Evolutionary conservation across 1,140 invertebrate species (phyloP), one percentile per base, ranked within the genome.

Genomic region (Harpegnathos saltator): DNA sequence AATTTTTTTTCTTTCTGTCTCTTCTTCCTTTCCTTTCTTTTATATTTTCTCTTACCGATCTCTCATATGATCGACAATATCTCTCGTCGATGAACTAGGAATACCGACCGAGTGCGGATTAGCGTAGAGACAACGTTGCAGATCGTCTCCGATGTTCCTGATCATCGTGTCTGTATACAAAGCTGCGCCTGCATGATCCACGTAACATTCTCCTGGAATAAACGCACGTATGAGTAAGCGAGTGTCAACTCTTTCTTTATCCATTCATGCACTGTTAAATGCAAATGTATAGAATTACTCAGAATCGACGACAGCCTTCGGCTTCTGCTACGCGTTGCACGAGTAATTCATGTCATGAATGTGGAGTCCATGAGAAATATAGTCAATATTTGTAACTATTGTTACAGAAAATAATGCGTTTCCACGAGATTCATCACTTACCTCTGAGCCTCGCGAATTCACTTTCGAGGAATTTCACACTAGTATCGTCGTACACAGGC

Each of bases 171-270:
- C 95, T 2, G 97, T 96, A 92, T 98, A 98, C 38, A 99, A 92
- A 26, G 97, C 97, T 22, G 98, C 95, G 22, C 98, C 98, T 54
- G 97, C 97, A 96, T 99, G 97, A 94, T 99, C 98, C 86, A 99
- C 94, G 94, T 99, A 99, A 77, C 96, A 96, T 90, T 95, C 95
- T 82, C 95, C 97, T 98, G 91, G 71, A 95, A 95, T 74, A 89
- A 66, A 69, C 48, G 83, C 3, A 17, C 1, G 1, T 24, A n/a
- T 1, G 19, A 22, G 44, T 56, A n/a, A 68, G n/a, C 12, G 38
- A 15, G 24, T 17, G 63, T 52, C 14, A 5, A 0, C 3, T 59
- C 7, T 22, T 4, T 66, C 33, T 83, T 7, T 4, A 58, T 19
- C 54, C 17, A 62, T 26, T 59, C 24, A 17, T 12, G 69, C 44